Evolutionary conservation across 2,113 vertebrate species (phyloP).

Genomic region (Todiramphus saurophagus): DNA sequence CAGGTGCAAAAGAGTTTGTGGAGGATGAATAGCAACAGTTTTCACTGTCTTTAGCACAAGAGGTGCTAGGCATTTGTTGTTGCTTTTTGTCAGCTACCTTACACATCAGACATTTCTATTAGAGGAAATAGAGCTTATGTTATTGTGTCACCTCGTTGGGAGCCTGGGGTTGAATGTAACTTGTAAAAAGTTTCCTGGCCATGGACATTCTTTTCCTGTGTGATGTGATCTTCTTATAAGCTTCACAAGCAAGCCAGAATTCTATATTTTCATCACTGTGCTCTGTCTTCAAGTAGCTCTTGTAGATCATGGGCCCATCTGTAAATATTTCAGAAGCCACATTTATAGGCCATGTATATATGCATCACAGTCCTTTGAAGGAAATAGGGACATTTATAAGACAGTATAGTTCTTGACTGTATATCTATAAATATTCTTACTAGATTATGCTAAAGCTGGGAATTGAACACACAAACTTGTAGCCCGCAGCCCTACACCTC

Average conservation of each 20-base stretch:
- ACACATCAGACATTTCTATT: not conserved
- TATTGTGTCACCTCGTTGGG: slow-evolving; percentile 61
- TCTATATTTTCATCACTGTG: slow-evolving; percentile 72
- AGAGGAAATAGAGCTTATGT: not conserved
- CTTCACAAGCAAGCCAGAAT: slow-evolving; percentile 74
- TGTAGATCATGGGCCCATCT: slow-evolving; percentile 64
- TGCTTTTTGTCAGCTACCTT: not conserved
- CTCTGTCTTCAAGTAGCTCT: slow-evolving; percentile 70
- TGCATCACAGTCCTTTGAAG: not conserved
- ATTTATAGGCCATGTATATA: not conserved
- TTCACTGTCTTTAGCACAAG: not conserved
- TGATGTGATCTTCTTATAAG: slow-evolving; percentile 66
- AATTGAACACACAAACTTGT: not conserved
- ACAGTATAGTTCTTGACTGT: not conserved
- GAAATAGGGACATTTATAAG: not conserved
- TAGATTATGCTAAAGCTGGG: not conserved
- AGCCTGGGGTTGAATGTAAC: slow-evolving; percentile 65
- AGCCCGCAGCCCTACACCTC: not conserved
- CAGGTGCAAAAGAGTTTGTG: not conserved
- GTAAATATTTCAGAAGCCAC: slow-evolving; percentile 17
- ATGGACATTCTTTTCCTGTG: slow-evolving; percentile 44
- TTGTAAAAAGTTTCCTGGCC: slow-evolving; percentile 70
- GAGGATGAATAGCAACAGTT: not conserved
- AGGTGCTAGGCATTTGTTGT: not conserved
- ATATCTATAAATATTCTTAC: not conserved